Percentiles rank a stretch among this genome's conserved stretches.
Evolutionary conservation across 1,140 invertebrate species (phyloP).

Genomic region (Cheumatopsyche charites): DNA sequence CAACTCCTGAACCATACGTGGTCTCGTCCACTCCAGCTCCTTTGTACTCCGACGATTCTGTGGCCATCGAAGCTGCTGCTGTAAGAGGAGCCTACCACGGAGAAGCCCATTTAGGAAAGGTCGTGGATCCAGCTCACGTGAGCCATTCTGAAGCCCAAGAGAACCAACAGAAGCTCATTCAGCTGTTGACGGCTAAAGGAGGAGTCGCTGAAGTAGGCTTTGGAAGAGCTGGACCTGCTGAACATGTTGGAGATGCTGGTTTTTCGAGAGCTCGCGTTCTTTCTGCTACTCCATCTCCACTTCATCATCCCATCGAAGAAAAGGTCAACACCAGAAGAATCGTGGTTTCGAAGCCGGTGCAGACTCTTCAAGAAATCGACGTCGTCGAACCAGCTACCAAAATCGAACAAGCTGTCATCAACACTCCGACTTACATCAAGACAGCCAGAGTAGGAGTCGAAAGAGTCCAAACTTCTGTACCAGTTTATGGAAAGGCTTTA

Average conservation of each 20-base stretch:
- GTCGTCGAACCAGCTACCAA: constrained; percentile 55
- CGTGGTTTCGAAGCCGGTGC: constrained; percentile 67
- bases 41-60: constrained; percentile 51
- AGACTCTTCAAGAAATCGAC: constrained; percentile 64
- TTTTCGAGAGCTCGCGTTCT: constrained; percentile 60
- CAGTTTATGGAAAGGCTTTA: constrained; percentile 45
- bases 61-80: constrained; percentile 56
- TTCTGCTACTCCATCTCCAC: constrained; percentile 64
- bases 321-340: constrained; percentile 67
- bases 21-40: constrained; percentile 47
- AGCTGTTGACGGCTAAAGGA: constrained; percentile 60
- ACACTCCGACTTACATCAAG: constrained; percentile 46
- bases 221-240: constrained; percentile 50
- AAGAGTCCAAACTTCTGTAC: constrained; percentile 45
- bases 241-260: constrained; percentile 52
- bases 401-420: constrained; percentile 41
- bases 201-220: constrained; percentile 60
- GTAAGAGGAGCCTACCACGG: constrained; percentile 46
- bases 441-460: constrained; percentile 43
- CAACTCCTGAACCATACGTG: constrained; percentile 45
- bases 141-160: constrained; percentile 54
- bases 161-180: constrained; percentile 61
- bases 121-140: constrained; percentile 15
- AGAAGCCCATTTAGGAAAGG: constrained; percentile 28
- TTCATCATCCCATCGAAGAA: constrained; percentile 59